Conservation (phyloP, 2,113 vertebrate genomes). For the Dermatemys mawii region DNA sequence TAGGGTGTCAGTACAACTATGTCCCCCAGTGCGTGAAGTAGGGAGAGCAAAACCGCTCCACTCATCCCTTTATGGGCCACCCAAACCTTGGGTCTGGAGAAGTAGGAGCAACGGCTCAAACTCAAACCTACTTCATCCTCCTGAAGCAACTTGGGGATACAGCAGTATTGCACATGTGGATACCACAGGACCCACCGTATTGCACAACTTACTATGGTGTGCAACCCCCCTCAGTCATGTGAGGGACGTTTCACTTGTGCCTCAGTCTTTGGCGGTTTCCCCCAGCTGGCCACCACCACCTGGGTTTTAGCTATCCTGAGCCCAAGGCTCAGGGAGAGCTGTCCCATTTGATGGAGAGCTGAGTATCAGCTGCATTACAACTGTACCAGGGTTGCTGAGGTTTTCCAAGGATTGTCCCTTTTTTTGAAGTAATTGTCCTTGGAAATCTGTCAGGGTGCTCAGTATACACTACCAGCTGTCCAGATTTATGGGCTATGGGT, state of each 20-base stretch:
- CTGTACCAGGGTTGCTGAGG: not conserved
- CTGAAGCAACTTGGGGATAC: not conserved
- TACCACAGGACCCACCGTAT: not conserved
- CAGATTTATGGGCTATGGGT: not conserved
- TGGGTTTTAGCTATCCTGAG: not conserved
- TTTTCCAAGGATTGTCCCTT: not conserved
- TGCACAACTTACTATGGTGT: not conserved
- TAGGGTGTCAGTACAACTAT: not conserved
- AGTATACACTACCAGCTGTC: not conserved
- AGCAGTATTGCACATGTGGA: too few species aligned
- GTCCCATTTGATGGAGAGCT: not conserved
- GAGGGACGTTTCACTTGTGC: not conserved
- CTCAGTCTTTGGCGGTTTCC: not conserved
- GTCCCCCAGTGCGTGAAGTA: not conserved
- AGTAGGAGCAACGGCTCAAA: not conserved
- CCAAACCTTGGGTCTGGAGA: not conserved
- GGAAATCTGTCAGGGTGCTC: not conserved
- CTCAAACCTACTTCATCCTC: accelerated
- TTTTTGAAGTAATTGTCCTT: not conserved
- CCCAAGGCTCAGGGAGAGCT: not conserved
- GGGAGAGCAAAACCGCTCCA: not conserved
- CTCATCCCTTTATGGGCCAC: not conserved
- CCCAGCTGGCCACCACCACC: not conserved
- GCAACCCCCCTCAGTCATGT: not conserved
- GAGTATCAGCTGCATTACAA: not conserved